A percentile compares a stretch with the other conserved stretches of the same genome.
Evolutionary conservation across 1,140 invertebrate species (phyloP).

Genomic region (Anadara kagoshimensis): DNA sequence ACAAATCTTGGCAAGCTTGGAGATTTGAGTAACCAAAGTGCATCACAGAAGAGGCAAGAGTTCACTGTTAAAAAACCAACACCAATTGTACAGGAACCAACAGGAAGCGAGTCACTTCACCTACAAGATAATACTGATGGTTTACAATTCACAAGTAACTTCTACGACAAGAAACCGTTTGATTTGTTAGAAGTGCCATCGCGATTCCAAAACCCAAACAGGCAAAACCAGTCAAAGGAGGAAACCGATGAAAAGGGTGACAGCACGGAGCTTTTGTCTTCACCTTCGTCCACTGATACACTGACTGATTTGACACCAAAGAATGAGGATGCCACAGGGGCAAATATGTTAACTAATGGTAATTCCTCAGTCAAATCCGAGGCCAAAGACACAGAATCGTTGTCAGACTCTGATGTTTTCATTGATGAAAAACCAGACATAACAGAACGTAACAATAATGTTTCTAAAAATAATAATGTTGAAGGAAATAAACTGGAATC

Average conservation of each 20-base stretch:
- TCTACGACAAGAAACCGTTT: conserved; percentile 26
- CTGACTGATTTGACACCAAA: conserved; percentile 11
- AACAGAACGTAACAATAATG: no score
- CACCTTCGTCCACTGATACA: conserved; percentile 31
- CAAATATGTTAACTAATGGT: no score
- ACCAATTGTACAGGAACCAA: conserved; percentile 43
- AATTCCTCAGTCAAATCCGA: no score
- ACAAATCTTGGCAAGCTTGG: conserved; percentile 21
- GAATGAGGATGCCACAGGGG: no score
- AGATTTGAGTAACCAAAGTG: conserved; percentile 17
- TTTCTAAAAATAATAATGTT: no score
- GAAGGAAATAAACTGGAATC: no score
- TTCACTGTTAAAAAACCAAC: conserved; percentile 43
- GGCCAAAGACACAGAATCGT: no score
- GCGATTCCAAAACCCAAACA: conserved; percentile 27
- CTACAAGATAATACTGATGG: not conserved
- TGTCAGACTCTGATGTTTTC: no score
- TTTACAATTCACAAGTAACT: conserved; percentile 1
- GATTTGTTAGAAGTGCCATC: conserved; percentile 35
- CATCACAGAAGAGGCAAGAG: conserved; percentile 51
- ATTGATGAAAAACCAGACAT: no score
- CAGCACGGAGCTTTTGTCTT: conserved; percentile 15
- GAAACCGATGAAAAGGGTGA: not conserved
- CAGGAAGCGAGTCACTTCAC: not conserved
- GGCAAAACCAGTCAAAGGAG: conserved; percentile 5